Evolutionary conservation across 2,113 vertebrate species (phyloP).

Genomic region (Anguilla japonica): DNA sequence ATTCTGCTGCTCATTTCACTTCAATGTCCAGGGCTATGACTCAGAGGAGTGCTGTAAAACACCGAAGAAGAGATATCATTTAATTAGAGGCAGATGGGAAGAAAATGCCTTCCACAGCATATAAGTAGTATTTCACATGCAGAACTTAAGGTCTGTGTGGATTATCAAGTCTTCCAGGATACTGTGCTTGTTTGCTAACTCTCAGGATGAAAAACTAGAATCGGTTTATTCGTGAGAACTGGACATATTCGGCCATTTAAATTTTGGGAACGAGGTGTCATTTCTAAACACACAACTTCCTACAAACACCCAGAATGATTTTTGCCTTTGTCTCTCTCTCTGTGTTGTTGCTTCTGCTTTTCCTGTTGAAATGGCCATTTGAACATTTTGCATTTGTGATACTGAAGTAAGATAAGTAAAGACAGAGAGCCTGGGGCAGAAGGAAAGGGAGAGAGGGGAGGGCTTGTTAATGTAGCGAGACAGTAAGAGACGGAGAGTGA

Average conservation of each 20-base stretch:
- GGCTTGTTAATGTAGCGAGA: conserved; percentile 25
- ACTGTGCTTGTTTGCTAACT: background rate
- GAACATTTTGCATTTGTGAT: background rate
- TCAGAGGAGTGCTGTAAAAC: background rate
- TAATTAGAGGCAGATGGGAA: background rate
- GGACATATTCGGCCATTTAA: background rate
- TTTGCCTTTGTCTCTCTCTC: background rate
- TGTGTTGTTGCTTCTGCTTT: background rate
- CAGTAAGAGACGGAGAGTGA: conserved; percentile 39
- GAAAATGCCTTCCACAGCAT: background rate
- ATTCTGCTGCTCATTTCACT: background rate
- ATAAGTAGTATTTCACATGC: background rate
- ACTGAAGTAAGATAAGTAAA: conserved; percentile 34
- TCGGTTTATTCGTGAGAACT: background rate
- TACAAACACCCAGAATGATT: background rate
- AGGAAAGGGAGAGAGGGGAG: conserved; percentile 23
- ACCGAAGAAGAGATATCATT: background rate
- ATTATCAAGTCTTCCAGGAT: background rate
- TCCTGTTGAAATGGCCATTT: background rate
- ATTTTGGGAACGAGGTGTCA: background rate
- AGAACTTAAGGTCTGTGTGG: background rate
- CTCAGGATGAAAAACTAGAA: background rate
- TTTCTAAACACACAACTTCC: background rate
- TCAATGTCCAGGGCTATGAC: background rate
- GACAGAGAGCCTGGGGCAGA: background rate